These are phyloP conservation scores for Pangasius djambal DNA, from an alignment of 2,797 vertebrate species.

Conservation along the genomic window DNA sequence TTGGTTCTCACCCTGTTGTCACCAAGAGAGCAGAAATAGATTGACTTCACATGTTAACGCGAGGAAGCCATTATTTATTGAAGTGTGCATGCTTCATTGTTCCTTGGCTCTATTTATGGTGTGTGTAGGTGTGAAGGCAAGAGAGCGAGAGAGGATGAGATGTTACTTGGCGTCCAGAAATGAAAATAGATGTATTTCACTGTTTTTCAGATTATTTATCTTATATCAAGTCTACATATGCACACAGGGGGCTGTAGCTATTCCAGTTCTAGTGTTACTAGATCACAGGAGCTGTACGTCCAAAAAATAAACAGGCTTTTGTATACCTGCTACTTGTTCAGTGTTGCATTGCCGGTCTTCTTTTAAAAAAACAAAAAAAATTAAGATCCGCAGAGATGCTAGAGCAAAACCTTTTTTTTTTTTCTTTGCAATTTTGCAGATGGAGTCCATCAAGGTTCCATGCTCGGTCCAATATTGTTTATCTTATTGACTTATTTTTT, in stretches of 20 bases:
- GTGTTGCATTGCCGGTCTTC: too few species aligned
- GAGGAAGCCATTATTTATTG: slow-evolving; percentile 30
- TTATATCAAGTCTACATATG: not conserved
- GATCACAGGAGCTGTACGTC: not conserved
- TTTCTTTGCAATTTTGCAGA: not conserved
- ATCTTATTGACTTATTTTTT: not conserved
- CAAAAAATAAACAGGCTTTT: not conserved
- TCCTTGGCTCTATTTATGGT: slow-evolving; percentile 35
- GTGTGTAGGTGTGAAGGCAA: slow-evolving; percentile 9
- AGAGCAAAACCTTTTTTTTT: not conserved
- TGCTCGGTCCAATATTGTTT: not conserved
- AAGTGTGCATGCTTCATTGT: slow-evolving; percentile 31
- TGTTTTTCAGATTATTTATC: not conserved
- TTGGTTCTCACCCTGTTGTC: slow-evolving; percentile 21
- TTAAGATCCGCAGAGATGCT: not conserved
- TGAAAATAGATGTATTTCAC: not conserved
- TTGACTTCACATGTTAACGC: slow-evolving; percentile 25
- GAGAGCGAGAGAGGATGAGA: not conserved
- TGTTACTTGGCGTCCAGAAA: slow-evolving; percentile 9
- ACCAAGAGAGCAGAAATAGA: slow-evolving; percentile 21
- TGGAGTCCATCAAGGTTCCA: slow-evolving; percentile 5
- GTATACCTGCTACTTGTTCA: not conserved
- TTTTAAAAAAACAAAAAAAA: not conserved
- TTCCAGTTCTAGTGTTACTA: not conserved
- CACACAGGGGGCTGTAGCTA: not conserved